phyloP scores from a whole-genome alignment of 1,140 invertebrate genomes.

The Lysiphlebus fabarum region DNA sequence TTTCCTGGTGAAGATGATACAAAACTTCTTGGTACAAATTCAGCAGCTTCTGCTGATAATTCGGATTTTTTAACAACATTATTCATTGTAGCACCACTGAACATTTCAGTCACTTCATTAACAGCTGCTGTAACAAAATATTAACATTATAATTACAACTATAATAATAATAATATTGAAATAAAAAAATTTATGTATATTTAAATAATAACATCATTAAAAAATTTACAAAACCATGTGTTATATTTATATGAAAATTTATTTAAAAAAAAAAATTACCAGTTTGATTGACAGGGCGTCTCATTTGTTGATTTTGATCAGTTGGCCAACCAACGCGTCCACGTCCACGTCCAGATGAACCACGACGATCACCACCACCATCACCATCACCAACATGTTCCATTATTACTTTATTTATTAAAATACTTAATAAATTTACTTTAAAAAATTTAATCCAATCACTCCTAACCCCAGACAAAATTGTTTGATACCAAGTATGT shows the following conservation, averaged over 20 bases:
- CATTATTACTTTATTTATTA: constrained; percentile 10
- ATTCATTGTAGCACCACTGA: constrained; percentile 18
- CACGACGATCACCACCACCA: constrained; percentile 17
- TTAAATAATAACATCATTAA: constrained; percentile 16
- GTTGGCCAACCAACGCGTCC: constrained; percentile 16
- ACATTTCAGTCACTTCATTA: constrained; percentile 18
- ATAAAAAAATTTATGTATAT: not conserved
- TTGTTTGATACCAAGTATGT: no score
- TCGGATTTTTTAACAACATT: constrained; percentile 19
- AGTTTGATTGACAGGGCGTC: constrained; percentile 16
- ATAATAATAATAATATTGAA: not conserved
- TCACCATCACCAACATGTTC: constrained; percentile 19
- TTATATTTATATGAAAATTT: no score
- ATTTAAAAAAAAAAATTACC: constrained; percentile 9
- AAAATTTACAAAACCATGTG: not conserved
- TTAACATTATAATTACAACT: not conserved
- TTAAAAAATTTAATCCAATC: not conserved
- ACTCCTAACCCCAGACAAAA: not conserved
- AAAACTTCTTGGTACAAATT: constrained; percentile 18
- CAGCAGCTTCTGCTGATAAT: constrained; percentile 16
- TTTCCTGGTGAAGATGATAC: constrained; percentile 6
- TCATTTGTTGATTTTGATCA: constrained; percentile 10
- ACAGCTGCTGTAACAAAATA: constrained; percentile 4
- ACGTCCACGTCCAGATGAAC: constrained; percentile 12
- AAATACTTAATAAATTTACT: no score